Conservation (phyloP, 2,797 vertebrate genomes). For the Sebastes kiyomatsui region DNA sequence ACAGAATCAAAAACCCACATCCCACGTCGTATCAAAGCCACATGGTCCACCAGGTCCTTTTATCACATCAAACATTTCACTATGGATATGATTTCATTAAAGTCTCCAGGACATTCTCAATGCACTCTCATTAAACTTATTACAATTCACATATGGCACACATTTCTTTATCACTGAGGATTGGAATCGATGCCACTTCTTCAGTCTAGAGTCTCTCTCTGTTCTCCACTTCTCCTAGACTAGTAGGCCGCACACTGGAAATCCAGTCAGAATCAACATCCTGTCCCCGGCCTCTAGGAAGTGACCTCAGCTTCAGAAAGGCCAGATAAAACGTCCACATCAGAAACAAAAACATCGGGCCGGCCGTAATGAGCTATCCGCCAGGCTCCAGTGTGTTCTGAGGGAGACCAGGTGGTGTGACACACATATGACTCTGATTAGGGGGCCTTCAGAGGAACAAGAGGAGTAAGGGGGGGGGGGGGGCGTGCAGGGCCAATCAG, state of each 20-base stretch:
- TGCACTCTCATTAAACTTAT: slow-evolving; percentile 16
- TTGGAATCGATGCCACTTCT: not conserved
- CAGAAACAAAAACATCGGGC: slow-evolving; percentile 73
- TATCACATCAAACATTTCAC: slow-evolving; percentile 37
- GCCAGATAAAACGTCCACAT: slow-evolving; percentile 77
- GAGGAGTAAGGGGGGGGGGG: slow-evolving; percentile 10
- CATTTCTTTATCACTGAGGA: slow-evolving; percentile 23
- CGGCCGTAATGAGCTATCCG: slow-evolving; percentile 70
- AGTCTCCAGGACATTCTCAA: slow-evolving; percentile 7
- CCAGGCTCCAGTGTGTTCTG: slow-evolving; percentile 72
- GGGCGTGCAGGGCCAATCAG: slow-evolving; percentile 42
- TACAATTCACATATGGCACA: slow-evolving; percentile 33
- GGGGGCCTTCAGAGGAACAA: slow-evolving; percentile 62
- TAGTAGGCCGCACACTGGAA: slow-evolving; percentile 54
- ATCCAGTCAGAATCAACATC: slow-evolving; percentile 76
- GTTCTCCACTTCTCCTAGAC: not conserved
- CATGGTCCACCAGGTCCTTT: slow-evolving; percentile 30
- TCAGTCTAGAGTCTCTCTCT: slow-evolving; percentile 4
- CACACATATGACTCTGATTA: slow-evolving; percentile 82
- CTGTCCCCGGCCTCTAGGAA: slow-evolving; percentile 76
- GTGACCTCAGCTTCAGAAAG: slow-evolving; percentile 79
- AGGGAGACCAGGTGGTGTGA: slow-evolving; percentile 80
- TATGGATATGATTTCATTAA: slow-evolving; percentile 30
- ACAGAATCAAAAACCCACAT: slow-evolving; percentile 33
- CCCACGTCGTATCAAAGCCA: slow-evolving; percentile 38